Evolutionary conservation across 1,140 invertebrate genomes (phyloP), one percentile per base, ranked within the genome.

Genomic region (Trachymyrmex septentrionalis): DNA sequence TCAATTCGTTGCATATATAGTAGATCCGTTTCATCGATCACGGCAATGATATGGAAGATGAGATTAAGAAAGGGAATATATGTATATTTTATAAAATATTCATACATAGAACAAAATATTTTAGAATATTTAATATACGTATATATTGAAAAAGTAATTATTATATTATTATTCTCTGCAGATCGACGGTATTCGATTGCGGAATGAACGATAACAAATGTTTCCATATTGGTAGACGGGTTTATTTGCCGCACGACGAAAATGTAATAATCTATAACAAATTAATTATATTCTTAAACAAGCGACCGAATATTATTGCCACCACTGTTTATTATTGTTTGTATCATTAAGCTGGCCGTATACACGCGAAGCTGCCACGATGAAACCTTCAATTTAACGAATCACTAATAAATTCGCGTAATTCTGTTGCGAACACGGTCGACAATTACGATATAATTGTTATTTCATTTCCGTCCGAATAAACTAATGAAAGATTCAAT

Each of bases 281-380:
- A 88, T 88, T 63, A 88, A 89, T 85, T 85, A 85, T 80, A 86
- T 88, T 89, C 69, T 57, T 48, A 73, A 72, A 72, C 73, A 89
- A 88, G 80, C 77, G 48, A 48, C 38, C 76, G 80, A 72, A 84
- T 84, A 75, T 84, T 84, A 84, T 84, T 84, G 69, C 80, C 55
- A 75, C 38, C 34, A 44, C 80, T 84, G 80, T 84, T 84, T 84
- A 84, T 84, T 84, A 57, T 84, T 84, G 80, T 84, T 84, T 84
- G 80, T 84, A 84, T 84, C 69, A 84, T 84, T 84, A 84, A 75
- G 69, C 55, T 24, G 69, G 55, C 55, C 27, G 57, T 75, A 44
- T 63, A 84, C 63, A 84, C 57, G 55, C 69, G 55, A 59, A 84
- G 57, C 55, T 14, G 69, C 71, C 80, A 61, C 80, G 55, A 84